phyloP scores from a whole-genome alignment of 35 echinoderm and acorn worm genomes.

The Patiria miniata region DNA sequence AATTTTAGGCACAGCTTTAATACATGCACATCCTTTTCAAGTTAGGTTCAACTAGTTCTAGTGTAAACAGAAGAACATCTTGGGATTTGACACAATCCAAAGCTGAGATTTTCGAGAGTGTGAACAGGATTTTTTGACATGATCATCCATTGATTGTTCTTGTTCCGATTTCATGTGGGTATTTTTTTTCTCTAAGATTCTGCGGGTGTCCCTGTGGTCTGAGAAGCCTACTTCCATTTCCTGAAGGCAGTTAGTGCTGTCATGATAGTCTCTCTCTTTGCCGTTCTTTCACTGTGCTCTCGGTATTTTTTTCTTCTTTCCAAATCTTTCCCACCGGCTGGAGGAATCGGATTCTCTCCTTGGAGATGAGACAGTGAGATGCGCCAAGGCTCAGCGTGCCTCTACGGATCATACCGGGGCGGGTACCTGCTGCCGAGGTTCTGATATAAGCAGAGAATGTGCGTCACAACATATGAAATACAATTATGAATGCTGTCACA shows the following conservation, averaged over 20 bases:
- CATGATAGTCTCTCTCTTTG: constrained; percentile 21
- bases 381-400: background rate
- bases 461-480: background rate
- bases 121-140: too few relatives aligned
- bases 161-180: too few relatives aligned
- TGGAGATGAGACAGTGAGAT: background rate
- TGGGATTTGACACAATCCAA: too few relatives aligned
- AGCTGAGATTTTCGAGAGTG: too few relatives aligned
- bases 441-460: background rate
- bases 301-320: background rate
- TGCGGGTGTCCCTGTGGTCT: background rate
- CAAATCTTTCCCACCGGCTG: background rate
- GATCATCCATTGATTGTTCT: too few relatives aligned
- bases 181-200: background rate
- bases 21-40: too few relatives aligned
- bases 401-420: too few relatives aligned
- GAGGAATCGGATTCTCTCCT: constrained; percentile 6
- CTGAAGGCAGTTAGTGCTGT: background rate
- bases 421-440: background rate
- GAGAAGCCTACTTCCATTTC: background rate
- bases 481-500: background rate
- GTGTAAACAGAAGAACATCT: too few relatives aligned
- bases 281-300: background rate
- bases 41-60: too few relatives aligned
- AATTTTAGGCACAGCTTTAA: too few relatives aligned